A percentile compares a stretch with the other conserved stretches of the same genome.
phyloP scores from a whole-genome alignment of 2,113 vertebrate species.

The Daubentonia madagascariensis region DNA sequence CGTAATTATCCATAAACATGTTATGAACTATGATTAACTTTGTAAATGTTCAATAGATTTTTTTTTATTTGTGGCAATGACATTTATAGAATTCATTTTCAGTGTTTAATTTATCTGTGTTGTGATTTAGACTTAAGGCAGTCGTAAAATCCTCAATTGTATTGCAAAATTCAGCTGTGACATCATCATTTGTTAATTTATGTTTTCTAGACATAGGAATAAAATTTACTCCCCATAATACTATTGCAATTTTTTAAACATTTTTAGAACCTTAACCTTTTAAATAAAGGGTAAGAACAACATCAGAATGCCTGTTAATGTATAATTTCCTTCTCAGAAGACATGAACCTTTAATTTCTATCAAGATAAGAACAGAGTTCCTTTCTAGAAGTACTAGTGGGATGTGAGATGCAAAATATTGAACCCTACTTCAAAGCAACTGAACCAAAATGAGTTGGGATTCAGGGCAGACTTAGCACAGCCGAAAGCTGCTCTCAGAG shows the following conservation, averaged over 20 bases:
- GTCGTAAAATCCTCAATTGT: background rate
- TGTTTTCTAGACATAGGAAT: constrained; percentile 8
- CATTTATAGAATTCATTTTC: constrained; percentile 36
- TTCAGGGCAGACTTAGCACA: background rate
- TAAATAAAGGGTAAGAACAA: constrained; percentile 42
- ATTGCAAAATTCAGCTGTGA: constrained; percentile 22
- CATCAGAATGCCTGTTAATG: constrained; percentile 44
- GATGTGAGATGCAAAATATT: background rate
- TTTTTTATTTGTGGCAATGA: background rate
- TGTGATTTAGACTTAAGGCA: background rate
- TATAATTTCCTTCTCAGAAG: constrained; percentile 24
- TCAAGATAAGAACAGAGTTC: background rate
- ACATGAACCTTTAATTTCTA: constrained; percentile 25
- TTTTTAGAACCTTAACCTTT: constrained; percentile 27
- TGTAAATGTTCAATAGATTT: background rate
- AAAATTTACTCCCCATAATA: constrained; percentile 5
- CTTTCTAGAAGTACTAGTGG: background rate
- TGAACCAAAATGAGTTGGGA: background rate
- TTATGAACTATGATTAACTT: background rate
- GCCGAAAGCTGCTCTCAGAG: background rate
- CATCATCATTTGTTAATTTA: constrained; percentile 17
- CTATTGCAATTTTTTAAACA: background rate
- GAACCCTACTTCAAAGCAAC: background rate
- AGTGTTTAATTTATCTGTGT: background rate
- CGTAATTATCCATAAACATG: background rate